Conservation (phyloP, 1,140 invertebrate species). For the Dendroctonus valens region DNA sequence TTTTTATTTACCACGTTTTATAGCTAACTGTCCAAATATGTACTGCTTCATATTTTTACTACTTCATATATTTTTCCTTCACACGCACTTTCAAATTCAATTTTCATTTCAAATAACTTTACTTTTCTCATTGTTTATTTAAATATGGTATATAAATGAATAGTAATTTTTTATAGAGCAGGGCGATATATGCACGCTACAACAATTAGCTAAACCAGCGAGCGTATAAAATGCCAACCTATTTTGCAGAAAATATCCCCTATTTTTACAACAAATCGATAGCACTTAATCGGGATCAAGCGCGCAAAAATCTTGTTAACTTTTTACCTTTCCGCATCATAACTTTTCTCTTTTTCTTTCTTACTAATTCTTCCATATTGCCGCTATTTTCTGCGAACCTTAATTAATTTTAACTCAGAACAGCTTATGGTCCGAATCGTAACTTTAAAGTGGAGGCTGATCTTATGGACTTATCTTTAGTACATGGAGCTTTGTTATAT, state of each 20-base stretch:
- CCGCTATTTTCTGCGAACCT: background rate
- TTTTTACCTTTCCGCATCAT: constrained; percentile 31
- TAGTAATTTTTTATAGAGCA: background rate
- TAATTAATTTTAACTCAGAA: constrained; percentile 2
- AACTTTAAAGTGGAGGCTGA: too few relatives aligned
- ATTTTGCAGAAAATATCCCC: constrained; percentile 25
- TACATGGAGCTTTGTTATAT: too few relatives aligned
- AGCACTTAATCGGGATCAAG: constrained; percentile 29
- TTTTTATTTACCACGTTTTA: too few relatives aligned
- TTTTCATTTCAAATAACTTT: too few relatives aligned
- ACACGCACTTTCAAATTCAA: too few relatives aligned
- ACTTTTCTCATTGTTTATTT: too few relatives aligned
- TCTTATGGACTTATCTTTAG: too few relatives aligned
- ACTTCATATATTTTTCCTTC: too few relatives aligned
- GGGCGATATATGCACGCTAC: constrained; percentile 8
- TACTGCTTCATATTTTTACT: too few relatives aligned
- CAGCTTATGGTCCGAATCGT: too few relatives aligned
- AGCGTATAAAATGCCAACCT: constrained; percentile 20
- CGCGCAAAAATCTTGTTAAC: constrained; percentile 33
- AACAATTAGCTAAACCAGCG: constrained; percentile 21
- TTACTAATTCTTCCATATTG: background rate
- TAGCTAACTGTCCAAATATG: too few relatives aligned
- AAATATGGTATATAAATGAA: too few relatives aligned
- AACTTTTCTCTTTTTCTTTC: constrained; percentile 24
- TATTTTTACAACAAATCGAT: constrained; percentile 32